phyloP scores from a whole-genome alignment of 2,797 vertebrate species.

The Cyclopterus lumpus region DNA sequence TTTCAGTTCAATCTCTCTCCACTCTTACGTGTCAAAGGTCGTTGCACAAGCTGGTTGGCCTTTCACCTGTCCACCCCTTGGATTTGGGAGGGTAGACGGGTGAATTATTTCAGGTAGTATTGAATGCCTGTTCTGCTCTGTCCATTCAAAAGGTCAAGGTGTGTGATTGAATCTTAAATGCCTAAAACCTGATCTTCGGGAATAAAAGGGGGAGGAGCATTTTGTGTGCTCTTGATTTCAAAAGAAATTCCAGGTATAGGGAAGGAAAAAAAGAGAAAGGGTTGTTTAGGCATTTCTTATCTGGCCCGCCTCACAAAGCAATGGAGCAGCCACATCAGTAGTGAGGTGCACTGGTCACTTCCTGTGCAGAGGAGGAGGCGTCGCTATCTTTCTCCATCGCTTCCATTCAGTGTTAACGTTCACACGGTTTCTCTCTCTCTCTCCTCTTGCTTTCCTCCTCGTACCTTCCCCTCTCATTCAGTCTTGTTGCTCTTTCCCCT shows the following conservation, averaged over 20 bases:
- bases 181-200: conserved; percentile 53
- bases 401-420: conserved; percentile 81
- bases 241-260: conserved; percentile 26
- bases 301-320: conserved; percentile 7
- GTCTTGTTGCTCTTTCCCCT: conserved; percentile 31
- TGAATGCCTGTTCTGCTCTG: background rate
- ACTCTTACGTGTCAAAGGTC: conserved; percentile 7
- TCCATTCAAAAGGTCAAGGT: conserved; percentile 5
- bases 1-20: background rate
- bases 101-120: conserved; percentile 9
- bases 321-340: conserved; percentile 43
- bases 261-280: conserved; percentile 9
- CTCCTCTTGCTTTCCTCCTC: conserved; percentile 36
- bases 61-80: conserved; percentile 22
- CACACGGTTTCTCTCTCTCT: conserved; percentile 66
- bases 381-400: conserved; percentile 76
- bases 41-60: conserved; percentile 6
- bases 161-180: background rate
- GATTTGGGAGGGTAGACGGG: conserved; percentile 19
- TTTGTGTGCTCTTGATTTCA: conserved; percentile 8
- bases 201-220: conserved; percentile 1
- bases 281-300: conserved; percentile 38
- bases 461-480: conserved; percentile 34
- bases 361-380: conserved; percentile 46
- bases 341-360: conserved; percentile 60